Conservation (phyloP, 2,797 vertebrate genomes). For the Gallinago solitaria region DNA sequence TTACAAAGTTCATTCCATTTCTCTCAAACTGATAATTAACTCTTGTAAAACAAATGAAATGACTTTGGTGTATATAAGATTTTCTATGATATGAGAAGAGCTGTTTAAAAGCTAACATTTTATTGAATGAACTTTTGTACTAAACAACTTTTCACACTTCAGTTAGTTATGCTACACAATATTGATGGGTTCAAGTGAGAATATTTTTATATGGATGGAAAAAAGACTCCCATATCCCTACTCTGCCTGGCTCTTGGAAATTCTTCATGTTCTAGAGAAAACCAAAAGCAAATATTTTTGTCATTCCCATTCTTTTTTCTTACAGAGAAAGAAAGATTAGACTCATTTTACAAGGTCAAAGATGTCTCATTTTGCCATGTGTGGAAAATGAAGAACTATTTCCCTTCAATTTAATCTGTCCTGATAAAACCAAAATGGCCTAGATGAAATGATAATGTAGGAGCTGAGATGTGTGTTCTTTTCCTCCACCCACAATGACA, state of each 20-base stretch:
- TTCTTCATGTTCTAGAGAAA: not conserved
- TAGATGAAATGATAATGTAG: not conserved
- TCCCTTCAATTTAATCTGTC: not conserved
- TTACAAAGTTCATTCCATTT: not conserved
- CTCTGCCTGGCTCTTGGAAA: not conserved
- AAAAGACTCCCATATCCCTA: not conserved
- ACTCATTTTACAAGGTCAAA: not conserved
- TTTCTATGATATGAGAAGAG: not conserved
- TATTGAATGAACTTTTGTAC: not conserved
- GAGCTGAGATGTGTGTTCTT: not conserved
- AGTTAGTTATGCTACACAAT: not conserved
- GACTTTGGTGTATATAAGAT: not conserved
- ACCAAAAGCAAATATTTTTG: not conserved
- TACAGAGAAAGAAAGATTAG: not conserved
- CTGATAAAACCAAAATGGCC: not conserved
- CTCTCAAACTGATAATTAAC: not conserved
- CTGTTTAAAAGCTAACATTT: not conserved
- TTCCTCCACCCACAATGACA: constrained; percentile 11
- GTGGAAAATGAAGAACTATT: not conserved
- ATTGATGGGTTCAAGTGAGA: not conserved
- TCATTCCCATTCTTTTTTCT: not conserved
- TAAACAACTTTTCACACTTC: not conserved
- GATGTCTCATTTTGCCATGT: not conserved
- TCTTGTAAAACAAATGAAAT: not conserved
- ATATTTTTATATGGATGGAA: not conserved